Evolutionary conservation across 2,888 invertebrate genomes (phyloP), one percentile per base, ranked within the genome.

Genomic region (Lampropteryx suffumata): DNA sequence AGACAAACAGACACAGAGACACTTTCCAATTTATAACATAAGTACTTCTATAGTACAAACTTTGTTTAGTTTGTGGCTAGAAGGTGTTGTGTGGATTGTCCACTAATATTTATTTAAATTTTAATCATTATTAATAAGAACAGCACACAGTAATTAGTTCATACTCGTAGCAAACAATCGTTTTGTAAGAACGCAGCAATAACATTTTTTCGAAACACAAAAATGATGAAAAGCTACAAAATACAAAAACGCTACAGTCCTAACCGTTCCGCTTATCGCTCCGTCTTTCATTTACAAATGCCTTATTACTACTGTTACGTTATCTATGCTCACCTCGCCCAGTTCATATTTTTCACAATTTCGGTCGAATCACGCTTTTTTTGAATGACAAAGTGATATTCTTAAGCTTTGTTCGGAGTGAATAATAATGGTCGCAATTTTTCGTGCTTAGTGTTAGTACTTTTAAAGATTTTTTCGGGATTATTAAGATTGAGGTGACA

Each of bases 301-400:
- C 33, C 32, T 29, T 40, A 52, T 1, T 37, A 39, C 59, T 53
- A 41, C 53, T 53, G 45, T 45, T 30, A 41, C 3, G 28, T 33
- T 49, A 45, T 53, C 53, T 53, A 41, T 14, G 44, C 41, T 59
- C 59, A 62, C 62, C 57, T 58, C 60, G 59, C 52, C 67, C 65
- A 69, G 71, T 65, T 66, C 58, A 66, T 71, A 63, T 64, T 62
- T 66, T 69, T 64, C 51, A 60, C 62, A 67, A 64, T 69, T 70
- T 71, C 64, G 45, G 65, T 57, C 62, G 61, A 65, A 69, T 64
- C 65, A 59, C 64, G 55, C 64, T 60, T 57, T 65, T 67, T 69
- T 50, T 53, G 41, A 45, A 46, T 56, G 59, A 65, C 69, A 57
- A 41, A 53, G 54, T 51, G 49, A 47, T 53, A 57, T 58, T 58